Percentiles rank a stretch among this genome's conserved stretches.
These are phyloP conservation scores for Theristicus caerulescens DNA, from an alignment of 2,113 vertebrate genomes.

Conservation along the genomic window DNA sequence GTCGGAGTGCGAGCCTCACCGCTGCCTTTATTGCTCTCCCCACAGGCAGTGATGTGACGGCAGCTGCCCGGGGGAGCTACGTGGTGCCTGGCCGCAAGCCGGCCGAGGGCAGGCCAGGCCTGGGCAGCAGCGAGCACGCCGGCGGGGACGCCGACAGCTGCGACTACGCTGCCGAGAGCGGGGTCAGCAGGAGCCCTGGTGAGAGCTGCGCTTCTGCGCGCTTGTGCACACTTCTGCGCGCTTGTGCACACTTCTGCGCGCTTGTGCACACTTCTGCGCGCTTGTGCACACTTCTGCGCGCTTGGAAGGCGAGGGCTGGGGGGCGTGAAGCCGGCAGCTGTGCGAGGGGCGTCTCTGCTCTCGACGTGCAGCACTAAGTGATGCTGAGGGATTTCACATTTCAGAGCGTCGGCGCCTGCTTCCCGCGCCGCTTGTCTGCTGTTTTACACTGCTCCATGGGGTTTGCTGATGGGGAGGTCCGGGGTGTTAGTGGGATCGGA, in stretches of 20 bases:
- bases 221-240: fast-evolving
- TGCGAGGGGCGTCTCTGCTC: fast-evolving
- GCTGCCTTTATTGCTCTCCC: background rate
- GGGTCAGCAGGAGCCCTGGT: constrained; percentile 69
- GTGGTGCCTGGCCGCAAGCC: constrained; percentile 23
- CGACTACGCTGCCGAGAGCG: background rate
- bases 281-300: background rate
- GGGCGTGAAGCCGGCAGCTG: fast-evolving
- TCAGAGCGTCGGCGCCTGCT: fast-evolving
- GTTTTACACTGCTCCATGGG: background rate
- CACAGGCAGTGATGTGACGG: constrained; percentile 29
- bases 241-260: background rate
- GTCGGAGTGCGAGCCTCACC: fast-evolving
- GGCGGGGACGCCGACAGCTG: constrained; percentile 19
- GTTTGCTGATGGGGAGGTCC: background rate
- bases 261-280: background rate
- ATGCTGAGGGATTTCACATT: background rate
- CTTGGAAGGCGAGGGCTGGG: background rate
- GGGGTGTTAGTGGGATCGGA: background rate
- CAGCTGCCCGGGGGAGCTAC: constrained; percentile 35
- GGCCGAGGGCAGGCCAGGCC: constrained; percentile 45
- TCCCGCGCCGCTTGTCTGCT: fast-evolving
- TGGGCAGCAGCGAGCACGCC: constrained; percentile 1
- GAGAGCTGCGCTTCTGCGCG: background rate
- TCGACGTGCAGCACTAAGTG: fast-evolving